Evolutionary conservation across 2,888 invertebrate genomes (phyloP), one percentile per base, ranked within the genome.

Genomic region (Salpingus planirostris): DNA sequence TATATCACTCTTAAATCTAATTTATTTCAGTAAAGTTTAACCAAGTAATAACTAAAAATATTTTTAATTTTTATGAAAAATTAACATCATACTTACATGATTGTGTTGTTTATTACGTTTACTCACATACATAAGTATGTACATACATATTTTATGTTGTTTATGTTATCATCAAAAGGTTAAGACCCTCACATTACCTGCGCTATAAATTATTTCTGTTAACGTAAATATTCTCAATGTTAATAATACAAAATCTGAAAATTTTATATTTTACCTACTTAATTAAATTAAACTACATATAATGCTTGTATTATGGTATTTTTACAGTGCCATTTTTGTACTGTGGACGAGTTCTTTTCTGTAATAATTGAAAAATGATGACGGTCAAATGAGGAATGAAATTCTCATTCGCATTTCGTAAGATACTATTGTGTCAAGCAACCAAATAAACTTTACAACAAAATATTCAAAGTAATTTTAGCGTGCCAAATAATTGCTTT

Each of bases 311-410:
- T 18, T 18, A 34, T 40, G 47, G 47, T 52, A 49, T 52, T 52
- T 50, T 50, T 52, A 49, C 50, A 49, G 50, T 50, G 50, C 49
- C 49, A 50, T 50, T 47, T 45, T 47, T 51, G 45, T 46, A 50
- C 44, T 45, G 43, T 41, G 33, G 40, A 40, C 18, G n/a, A n/a
- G n/a, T n/a, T n/a, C n/a, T n/a, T n/a, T n/a, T n/a, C n/a, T n/a
- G n/a, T n/a, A n/a, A n/a, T n/a, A n/a, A n/a, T n/a, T n/a, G n/a
- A n/a, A n/a, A n/a, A n/a, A n/a, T n/a, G n/a, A n/a, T 27, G 18
- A 10, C 24, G 27, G 31, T 34, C 32, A 28, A 31, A 27, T 33
- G 24, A 29, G 13, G 32, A 40, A 38, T 40, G 36, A 26, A 32
- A 26, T 30, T 24, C 26, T 31, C 35, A 35, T 29, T 33, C n/a